Evolutionary conservation across 1,140 invertebrate species (phyloP), one percentile per base, ranked within the genome.

Genomic region (Atopsyche davidsoni): DNA sequence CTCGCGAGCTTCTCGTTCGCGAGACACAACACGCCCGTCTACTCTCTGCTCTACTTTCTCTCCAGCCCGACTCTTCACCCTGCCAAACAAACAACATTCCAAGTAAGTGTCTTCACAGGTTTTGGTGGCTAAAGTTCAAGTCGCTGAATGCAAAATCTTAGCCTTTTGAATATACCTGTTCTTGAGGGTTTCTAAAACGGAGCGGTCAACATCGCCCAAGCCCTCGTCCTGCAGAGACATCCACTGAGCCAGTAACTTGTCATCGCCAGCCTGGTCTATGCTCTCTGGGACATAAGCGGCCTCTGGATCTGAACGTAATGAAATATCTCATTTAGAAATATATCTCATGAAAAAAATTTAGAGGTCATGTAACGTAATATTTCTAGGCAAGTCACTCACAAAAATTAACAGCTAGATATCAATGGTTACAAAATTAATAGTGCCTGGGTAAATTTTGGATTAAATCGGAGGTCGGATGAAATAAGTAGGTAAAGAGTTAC

Each of bases 171-270:
- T 16, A n/a, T 41, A 51, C 56, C 56, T 44, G 34, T 72, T 75
- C 53, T 80, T 82, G 6, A 82, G 65, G 34, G 70, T 73, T 40
- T 80, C 78, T 1, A 82, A 60, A 19, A 82, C 59, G 41, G 77
- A 72, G 57, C 79, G 68, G 53, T 78, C 80, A 43, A 70, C 76
- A 2, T 78, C 77, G 44, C 72, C 72, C n/a, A 76, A 69, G 3
- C 69, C 64, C 22, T 79, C 72, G 58, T 76, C 69, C 10, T 75
- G 65, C 34, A 77, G 64, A 2, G 75, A 76, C 70, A 80, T 80
- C 79, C 79, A 82, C 56, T 81, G 77, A 22, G 72, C 74, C 24
- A 81, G 60, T 39, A 77, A 62, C 9, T 64, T 67, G 47, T 81
- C 79, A 19, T 79, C 75, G 41, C 79, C 77, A 17, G 77, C 72